These are phyloP conservation scores for Lymantria monacha DNA, from an alignment of 2,888 invertebrate genomes.

Conservation along the genomic window DNA sequence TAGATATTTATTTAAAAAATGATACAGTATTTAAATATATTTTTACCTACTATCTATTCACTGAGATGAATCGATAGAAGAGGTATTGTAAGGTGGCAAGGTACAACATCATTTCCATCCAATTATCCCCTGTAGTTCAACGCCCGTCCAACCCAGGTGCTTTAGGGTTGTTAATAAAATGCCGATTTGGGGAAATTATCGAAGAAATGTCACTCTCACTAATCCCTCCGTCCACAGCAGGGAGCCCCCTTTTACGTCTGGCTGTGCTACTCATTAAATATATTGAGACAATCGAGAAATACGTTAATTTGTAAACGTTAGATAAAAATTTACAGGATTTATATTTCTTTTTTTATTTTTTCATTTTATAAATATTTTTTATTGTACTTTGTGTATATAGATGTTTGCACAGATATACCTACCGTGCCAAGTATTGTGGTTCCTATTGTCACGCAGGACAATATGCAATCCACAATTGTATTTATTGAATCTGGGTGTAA, in stretches of 20 bases:
- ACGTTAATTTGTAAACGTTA: conserved; percentile 23
- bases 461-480: too few species aligned
- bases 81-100: background rate
- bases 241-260: conserved; percentile 25
- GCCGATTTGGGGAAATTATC: conserved; percentile 35
- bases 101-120: conserved; percentile 6
- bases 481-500: too few species aligned
- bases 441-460: too few species aligned
- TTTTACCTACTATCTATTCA: too few species aligned
- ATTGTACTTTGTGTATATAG: too few species aligned
- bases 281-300: conserved; percentile 33
- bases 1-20: too few species aligned
- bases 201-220: conserved; percentile 38
- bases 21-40: too few species aligned
- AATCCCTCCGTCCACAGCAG: conserved; percentile 22
- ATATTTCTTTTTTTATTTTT: background rate
- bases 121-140: conserved; percentile 21
- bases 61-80: background rate
- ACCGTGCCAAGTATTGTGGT: too few species aligned
- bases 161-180: conserved; percentile 35
- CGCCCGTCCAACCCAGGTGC: conserved; percentile 24
- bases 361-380: background rate
- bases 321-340: background rate
- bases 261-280: conserved; percentile 31
- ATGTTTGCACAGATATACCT: too few species aligned